Evolutionary conservation across 2,113 vertebrate species (phyloP).

Genomic region (Leptobrachium leishanense): DNA sequence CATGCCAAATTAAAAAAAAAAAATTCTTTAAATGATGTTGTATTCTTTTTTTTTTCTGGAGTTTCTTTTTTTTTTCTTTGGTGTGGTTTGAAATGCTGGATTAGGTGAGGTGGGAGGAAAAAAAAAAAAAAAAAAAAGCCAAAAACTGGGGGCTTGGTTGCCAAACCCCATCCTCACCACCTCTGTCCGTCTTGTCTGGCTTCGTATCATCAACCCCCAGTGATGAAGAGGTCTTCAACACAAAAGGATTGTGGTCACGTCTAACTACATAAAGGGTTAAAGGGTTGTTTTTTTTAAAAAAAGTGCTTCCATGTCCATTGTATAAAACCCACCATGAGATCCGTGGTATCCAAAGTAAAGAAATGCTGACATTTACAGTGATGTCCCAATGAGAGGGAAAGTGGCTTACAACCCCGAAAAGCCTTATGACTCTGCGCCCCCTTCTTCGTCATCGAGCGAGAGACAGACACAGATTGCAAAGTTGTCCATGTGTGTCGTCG

Average conservation of each 20-base stretch:
- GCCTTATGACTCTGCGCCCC: background rate
- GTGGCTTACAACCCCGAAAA: background rate
- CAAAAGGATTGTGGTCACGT: background rate
- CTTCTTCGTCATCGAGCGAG: background rate
- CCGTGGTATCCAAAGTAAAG: conserved; percentile 8
- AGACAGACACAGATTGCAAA: conserved; percentile 1
- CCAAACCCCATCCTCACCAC: background rate
- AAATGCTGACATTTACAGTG: conserved; percentile 4
- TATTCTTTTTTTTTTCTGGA: background rate
- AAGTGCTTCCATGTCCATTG: conserved; percentile 25
- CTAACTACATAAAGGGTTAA: conserved; percentile 2
- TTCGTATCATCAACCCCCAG: background rate
- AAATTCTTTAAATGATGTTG: background rate
- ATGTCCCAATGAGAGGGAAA: conserved; percentile 14
- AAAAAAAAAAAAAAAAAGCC: background rate
- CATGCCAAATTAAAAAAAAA: background rate
- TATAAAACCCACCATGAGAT: conserved; percentile 18
- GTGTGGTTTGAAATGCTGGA: conserved; percentile 43
- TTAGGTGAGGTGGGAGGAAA: background rate
- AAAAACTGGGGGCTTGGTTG: no score
- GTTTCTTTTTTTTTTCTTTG: conserved; percentile 21
- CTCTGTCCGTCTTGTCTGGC: background rate
- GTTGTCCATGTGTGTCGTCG: background rate
- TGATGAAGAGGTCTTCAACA: background rate
- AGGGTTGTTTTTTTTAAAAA: conserved; percentile 14